Base-by-base conservation (phyloP, 2,888 invertebrate species). In the Mallateleia sp. region DNA sequence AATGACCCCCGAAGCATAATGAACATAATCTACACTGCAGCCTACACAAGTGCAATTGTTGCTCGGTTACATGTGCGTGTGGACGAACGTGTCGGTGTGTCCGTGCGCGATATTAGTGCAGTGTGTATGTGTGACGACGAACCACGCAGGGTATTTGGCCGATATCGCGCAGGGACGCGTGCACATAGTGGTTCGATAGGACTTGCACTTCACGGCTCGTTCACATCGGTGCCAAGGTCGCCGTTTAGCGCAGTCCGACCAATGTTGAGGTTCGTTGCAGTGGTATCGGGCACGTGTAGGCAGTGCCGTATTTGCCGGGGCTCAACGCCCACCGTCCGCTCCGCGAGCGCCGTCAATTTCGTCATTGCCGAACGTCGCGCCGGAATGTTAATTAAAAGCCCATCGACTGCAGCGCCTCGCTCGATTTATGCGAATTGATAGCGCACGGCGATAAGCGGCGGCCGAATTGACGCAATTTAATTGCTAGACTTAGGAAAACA, bases 191-290 rank as follows among this genome's bases (percentile, higher is more conserved):
- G 87, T 71, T 79, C 85, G 87, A 88, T 85, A 87, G 82, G 79
- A 86, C 78, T 88, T 93, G 93, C 93, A 93, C 94, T 94, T 94
- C 93, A 93, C 92, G 93, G 93, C 91, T 93, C 90, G 92, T 93
- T 93, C 93, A 92, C 93, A 94, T 93, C 92, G 93, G 93, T 94
- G 94, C 94, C 94, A 94, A 94, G 94, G 94, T 94, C 93, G 92
- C 90, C 85, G 85, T 81, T 83, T 78, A 82, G 89, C 85, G 85
- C 88, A 75, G 72, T 42, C 67, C 78, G 78, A 87, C 78, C 80
- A 84, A 79, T 88, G 85, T 88, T 81, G 87, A 87, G 87, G 87
- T 83, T 85, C 80, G 83, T 24, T 67, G 85, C 72, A 84, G 79
- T 67, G 50, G 75, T 69, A 72, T 72, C 77, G 75, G 78, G 64